Base-by-base conservation (phyloP, 2,113 vertebrate genomes). In the Leucopsar rothschildi region DNA sequence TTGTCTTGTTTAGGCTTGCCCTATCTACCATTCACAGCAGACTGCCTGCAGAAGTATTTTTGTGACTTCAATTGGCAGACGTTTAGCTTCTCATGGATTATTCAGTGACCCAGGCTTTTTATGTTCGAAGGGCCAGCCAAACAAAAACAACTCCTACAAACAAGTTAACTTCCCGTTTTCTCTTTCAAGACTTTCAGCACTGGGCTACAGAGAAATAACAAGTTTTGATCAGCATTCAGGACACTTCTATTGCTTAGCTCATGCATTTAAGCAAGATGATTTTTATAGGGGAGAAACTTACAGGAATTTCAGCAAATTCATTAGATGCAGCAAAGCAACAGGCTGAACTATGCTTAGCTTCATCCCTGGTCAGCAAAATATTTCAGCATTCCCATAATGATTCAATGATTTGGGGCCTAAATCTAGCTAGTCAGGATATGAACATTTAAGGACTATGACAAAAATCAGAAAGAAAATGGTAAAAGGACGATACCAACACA, bases 11-110 rank as follows among this genome's bases (percentile, higher is more conserved):
- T 39, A 73, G 27, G 14, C 22, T n/a, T 93, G 63, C 59, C 19
- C 92, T 88, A 29, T 29, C 66, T 65, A 42, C 56, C 57, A 49
- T 13, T 47, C 76, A 47, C 33, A 76, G 57, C 49, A 83, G 68
- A 39, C 28, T 81, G 69, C 53, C 78, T 75, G 39, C 27, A 88
- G 63, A 20, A 61, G 40, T 59, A 37, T 45, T 92, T 86, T 5
- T 72, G 66, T 77, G 75, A 92, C 82, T 79, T 83, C 45, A 57
- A 5, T 20, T 83, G 11, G 55, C 79, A 96, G 53, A 72, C 45
- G 59, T 57, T 90, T 80, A 81, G 33, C 71, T 94, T 76, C 86
- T 92, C 59, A 70, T 47, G 63, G 82, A 93, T 93, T 88, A 95
- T 90, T 86, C 79, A 93, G 50, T 6, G 13, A 90, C 45, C 14